phyloP scores from a whole-genome alignment of 2,113 vertebrate species.

The Heptranchias perlo region DNA sequence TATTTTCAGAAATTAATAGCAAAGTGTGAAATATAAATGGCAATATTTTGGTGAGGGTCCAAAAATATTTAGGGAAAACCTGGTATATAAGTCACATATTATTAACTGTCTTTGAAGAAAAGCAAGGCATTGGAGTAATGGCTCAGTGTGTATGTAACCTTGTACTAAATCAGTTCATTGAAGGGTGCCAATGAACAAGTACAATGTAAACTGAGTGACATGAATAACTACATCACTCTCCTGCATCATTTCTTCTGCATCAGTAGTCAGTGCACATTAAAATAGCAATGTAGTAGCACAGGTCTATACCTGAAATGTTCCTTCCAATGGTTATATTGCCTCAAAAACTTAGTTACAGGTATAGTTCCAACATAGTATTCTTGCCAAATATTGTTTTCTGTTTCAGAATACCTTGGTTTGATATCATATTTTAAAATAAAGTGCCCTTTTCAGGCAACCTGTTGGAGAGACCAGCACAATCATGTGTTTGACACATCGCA shows the following conservation, averaged over 20 bases:
- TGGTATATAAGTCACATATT: not conserved
- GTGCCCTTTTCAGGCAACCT: not conserved
- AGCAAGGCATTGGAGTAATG: not conserved
- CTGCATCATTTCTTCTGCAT: not conserved
- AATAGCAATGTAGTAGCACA: no score
- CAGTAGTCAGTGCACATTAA: no score
- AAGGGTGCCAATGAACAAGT: not conserved
- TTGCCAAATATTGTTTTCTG: not conserved
- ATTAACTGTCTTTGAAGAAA: not conserved
- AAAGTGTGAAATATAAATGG: not conserved
- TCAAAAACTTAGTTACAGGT: no score
- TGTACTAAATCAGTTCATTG: not conserved
- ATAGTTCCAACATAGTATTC: not conserved
- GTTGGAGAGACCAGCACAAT: not conserved
- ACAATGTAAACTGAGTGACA: not conserved
- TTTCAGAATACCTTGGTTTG: not conserved
- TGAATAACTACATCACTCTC: not conserved
- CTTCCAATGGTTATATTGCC: no score
- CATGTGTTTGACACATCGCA: not conserved
- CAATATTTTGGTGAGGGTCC: not conserved
- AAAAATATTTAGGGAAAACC: not conserved
- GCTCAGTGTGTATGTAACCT: not conserved
- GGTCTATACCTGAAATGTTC: no score
- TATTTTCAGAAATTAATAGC: conserved; percentile 28
- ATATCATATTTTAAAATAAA: not conserved